phyloP scores from a whole-genome alignment of 2,888 invertebrate genomes.

The Neelides folsomi region DNA sequence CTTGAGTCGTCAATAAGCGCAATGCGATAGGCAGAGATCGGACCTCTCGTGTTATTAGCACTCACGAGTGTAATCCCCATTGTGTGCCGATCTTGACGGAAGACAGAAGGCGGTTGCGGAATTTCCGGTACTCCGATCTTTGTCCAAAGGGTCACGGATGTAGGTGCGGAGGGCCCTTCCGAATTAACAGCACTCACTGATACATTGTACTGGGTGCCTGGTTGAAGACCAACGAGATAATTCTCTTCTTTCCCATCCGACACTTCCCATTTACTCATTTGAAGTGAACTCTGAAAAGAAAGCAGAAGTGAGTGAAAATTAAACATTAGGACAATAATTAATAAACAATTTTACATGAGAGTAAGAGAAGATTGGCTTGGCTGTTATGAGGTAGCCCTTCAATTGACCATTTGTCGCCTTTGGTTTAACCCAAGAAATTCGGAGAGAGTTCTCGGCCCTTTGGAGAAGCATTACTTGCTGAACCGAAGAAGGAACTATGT shows the following conservation, averaged over 20 bases:
- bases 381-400: constrained; percentile 39
- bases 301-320: background rate
- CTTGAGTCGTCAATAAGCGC: constrained; percentile 53
- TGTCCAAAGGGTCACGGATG: constrained; percentile 50
- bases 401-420: constrained; percentile 42
- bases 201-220: constrained; percentile 62
- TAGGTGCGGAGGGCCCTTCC: constrained; percentile 45
- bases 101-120: constrained; percentile 54
- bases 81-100: constrained; percentile 48
- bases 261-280: constrained; percentile 21
- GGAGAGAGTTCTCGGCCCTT: constrained; percentile 50
- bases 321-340: background rate
- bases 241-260: constrained; percentile 17
- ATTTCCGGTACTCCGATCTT: constrained; percentile 55
- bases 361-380: constrained; percentile 36
- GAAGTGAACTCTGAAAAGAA: constrained; percentile 1
- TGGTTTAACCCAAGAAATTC: constrained; percentile 41
- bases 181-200: constrained; percentile 50
- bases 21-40: constrained; percentile 58
- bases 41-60: constrained; percentile 62
- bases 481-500: constrained; percentile 58
- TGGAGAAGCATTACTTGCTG: constrained; percentile 46
- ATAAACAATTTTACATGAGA: constrained; percentile 18
- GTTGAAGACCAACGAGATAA: constrained; percentile 45
- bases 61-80: constrained; percentile 55